These are phyloP conservation scores for Pycnonotus jocosus DNA, from an alignment of 2,113 vertebrate species.

Conservation along the genomic window DNA sequence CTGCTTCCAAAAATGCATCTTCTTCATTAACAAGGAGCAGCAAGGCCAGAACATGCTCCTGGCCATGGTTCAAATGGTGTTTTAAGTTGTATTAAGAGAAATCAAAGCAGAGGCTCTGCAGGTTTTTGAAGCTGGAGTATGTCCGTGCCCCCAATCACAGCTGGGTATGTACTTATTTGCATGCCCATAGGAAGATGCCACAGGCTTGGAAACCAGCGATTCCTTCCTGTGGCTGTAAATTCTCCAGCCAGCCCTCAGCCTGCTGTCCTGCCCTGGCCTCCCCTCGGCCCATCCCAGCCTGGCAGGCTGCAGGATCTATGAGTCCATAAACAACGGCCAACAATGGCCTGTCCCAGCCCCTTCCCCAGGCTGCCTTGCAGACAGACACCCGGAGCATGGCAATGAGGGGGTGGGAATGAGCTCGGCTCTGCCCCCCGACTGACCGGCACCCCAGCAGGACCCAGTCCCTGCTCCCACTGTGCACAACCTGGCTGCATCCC, in stretches of 20 bases:
- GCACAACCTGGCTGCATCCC: accelerated
- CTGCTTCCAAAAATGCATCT: not conserved
- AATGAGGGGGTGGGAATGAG: not conserved
- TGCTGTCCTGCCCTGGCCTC: not conserved
- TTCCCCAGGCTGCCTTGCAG: not conserved
- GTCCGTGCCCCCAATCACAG: not conserved
- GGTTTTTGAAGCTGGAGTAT: not conserved
- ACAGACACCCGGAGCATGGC: not conserved
- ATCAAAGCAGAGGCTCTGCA: not conserved
- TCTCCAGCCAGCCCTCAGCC: not conserved
- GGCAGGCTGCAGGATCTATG: not conserved
- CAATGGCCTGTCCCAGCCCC: not conserved
- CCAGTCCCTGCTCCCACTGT: not conserved
- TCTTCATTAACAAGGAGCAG: not conserved
- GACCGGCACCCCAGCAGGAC: not conserved
- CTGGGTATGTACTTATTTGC: not conserved
- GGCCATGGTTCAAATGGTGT: accelerated
- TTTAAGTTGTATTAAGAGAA: not conserved
- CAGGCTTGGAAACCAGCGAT: not conserved
- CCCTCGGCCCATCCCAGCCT: not conserved
- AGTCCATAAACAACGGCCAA: not conserved
- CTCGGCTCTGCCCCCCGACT: not conserved
- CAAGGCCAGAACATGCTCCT: not conserved
- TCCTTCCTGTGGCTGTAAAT: not conserved
- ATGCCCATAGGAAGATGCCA: not conserved